Conservation (phyloP, 1,140 invertebrate species). For the Micrasema longulum region DNA sequence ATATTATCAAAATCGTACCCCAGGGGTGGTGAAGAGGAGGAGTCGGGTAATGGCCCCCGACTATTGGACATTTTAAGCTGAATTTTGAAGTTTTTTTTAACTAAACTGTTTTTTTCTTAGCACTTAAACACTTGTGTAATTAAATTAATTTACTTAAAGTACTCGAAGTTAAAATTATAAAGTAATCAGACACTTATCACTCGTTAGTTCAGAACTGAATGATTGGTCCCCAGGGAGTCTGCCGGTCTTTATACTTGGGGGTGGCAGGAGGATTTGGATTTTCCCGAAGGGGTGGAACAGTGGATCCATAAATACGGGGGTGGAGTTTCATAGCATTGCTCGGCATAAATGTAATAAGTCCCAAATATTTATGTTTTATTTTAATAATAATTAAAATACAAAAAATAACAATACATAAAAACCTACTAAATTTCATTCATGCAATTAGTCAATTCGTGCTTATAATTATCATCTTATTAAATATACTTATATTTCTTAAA, state of each 20-base stretch:
- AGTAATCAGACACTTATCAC: background rate
- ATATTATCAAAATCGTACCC: conserved; percentile 39
- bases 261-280: conserved; percentile 10
- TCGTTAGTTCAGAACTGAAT: background rate
- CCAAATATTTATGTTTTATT: no score
- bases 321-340: conserved; percentile 15
- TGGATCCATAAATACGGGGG: conserved; percentile 19
- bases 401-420: no score
- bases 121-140: no score
- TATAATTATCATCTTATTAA: no score
- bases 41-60: conserved; percentile 50
- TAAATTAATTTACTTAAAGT: no score
- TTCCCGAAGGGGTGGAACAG: conserved; percentile 21
- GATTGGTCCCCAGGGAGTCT: conserved; percentile 27
- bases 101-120: conserved; percentile 6
- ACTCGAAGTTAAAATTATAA: background rate
- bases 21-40: conserved; percentile 49
- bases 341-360: no score
- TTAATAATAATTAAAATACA: no score
- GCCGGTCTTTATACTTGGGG: conserved; percentile 11
- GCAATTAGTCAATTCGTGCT: no score
- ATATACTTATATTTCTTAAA: no score
- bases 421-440: no score
- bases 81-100: conserved; percentile 37
- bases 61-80: conserved; percentile 51